Evolutionary conservation across 1,140 invertebrate species (phyloP).

Genomic region (Ceratina australensis): DNA sequence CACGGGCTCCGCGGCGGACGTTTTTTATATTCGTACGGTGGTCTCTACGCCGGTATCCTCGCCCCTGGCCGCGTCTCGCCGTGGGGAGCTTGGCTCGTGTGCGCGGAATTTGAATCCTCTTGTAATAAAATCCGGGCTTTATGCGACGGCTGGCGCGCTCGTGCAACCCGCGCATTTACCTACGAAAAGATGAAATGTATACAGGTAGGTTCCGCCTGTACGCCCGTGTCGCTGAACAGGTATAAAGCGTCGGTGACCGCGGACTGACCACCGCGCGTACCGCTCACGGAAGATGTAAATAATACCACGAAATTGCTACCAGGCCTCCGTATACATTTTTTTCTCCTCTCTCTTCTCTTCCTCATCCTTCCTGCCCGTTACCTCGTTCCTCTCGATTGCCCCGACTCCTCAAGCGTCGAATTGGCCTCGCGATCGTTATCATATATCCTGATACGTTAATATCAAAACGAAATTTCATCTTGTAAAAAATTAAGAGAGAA

Average conservation of each 20-base stretch:
- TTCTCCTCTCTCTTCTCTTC: conserved; percentile 32
- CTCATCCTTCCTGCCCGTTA: conserved; percentile 4
- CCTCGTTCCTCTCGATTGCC: conserved; percentile 8
- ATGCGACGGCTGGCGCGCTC: conserved; percentile 71
- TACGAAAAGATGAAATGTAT: conserved; percentile 60
- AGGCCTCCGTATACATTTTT: conserved; percentile 46
- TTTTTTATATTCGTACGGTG: conserved; percentile 56
- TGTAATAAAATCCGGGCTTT: conserved; percentile 79
- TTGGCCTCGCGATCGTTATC: neutral
- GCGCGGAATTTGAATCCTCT: conserved; percentile 78
- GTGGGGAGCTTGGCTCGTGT: conserved; percentile 59
- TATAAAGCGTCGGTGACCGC: conserved; percentile 54
- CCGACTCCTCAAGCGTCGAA: neutral
- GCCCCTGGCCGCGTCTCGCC: conserved; percentile 22
- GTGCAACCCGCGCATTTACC: conserved; percentile 51
- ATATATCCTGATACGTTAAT: too few species aligned
- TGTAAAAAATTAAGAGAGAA: too few species aligned
- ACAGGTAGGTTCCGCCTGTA: conserved; percentile 54
- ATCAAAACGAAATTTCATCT: too few species aligned
- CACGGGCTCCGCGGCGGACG: conserved; percentile 31
- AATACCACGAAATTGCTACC: conserved; percentile 72
- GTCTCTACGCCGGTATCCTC: conserved; percentile 42
- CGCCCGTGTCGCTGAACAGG: conserved; percentile 52
- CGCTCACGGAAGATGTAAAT: conserved; percentile 65
- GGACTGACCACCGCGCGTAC: conserved; percentile 45